Conservation (phyloP, 2,797 vertebrate genomes). For the Emydoidea blandingii region DNA sequence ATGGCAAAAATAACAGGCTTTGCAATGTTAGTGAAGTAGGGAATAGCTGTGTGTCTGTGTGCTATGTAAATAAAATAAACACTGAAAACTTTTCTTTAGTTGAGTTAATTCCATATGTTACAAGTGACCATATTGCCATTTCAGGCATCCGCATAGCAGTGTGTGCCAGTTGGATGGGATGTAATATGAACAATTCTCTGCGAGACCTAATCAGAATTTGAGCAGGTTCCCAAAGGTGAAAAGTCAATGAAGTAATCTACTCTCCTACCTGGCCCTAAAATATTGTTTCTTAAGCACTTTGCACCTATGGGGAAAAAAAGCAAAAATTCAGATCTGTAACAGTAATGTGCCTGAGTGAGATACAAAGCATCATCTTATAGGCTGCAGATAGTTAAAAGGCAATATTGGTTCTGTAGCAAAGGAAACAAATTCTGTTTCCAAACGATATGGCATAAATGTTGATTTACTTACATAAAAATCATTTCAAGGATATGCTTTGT, state of each 20-base stretch:
- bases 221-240: background rate
- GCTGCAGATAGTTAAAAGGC: background rate
- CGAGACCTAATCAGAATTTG: background rate
- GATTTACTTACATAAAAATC: background rate
- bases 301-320: background rate
- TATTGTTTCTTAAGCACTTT: background rate
- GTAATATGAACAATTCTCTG: constrained; percentile 13
- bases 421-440: constrained; percentile 13
- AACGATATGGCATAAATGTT: background rate
- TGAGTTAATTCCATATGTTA: background rate
- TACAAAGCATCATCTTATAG: background rate
- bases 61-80: background rate
- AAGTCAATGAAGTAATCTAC: background rate
- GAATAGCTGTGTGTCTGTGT: background rate
- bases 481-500: background rate
- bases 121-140: background rate
- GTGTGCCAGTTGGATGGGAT: background rate
- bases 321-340: constrained; percentile 4
- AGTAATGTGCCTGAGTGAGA: background rate
- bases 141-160: background rate
- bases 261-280: background rate
- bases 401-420: background rate
- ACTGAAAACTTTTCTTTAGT: background rate
- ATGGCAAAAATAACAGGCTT: background rate
- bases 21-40: background rate